A percentile compares a stretch with the other conserved stretches of the same genome.
These are phyloP conservation scores for Osmoderma eremita DNA, from an alignment of 2,888 invertebrate species.

Conservation along the genomic window DNA sequence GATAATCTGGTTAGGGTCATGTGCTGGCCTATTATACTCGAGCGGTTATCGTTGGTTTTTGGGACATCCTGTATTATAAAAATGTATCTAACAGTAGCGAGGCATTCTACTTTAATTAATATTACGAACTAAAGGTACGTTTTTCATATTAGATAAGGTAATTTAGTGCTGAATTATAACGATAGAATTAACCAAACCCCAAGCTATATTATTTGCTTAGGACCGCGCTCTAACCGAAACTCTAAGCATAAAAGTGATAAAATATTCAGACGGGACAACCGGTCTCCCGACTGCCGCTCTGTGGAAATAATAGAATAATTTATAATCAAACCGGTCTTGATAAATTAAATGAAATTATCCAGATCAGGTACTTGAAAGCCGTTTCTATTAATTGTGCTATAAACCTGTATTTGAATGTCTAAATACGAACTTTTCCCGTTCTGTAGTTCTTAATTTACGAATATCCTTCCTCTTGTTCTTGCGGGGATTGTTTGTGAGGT, in stretches of 20 bases:
- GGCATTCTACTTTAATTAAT: no score
- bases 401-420: constrained; percentile 35
- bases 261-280: constrained; percentile 23
- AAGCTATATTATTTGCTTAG: constrained; percentile 35
- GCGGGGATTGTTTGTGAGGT: constrained; percentile 32
- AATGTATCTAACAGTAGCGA: no score
- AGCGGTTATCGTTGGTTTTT: no score
- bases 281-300: not conserved
- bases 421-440: constrained; percentile 13
- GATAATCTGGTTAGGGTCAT: no score
- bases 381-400: constrained; percentile 35
- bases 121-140: not conserved
- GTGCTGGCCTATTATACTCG: no score
- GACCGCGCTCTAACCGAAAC: constrained; percentile 15
- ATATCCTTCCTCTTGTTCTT: not conserved
- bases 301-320: constrained; percentile 39
- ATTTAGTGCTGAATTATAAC: constrained; percentile 22
- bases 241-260: constrained; percentile 26
- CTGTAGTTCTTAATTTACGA: constrained; percentile 28
- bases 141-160: constrained; percentile 2
- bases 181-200: constrained; percentile 33
- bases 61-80: no score
- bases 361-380: constrained; percentile 29
- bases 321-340: constrained; percentile 35
- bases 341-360: constrained; percentile 38